A percentile compares a stretch with the other conserved stretches of the same genome.
phyloP scores from a whole-genome alignment of 2,888 invertebrate species.

The Euphydryas editha region DNA sequence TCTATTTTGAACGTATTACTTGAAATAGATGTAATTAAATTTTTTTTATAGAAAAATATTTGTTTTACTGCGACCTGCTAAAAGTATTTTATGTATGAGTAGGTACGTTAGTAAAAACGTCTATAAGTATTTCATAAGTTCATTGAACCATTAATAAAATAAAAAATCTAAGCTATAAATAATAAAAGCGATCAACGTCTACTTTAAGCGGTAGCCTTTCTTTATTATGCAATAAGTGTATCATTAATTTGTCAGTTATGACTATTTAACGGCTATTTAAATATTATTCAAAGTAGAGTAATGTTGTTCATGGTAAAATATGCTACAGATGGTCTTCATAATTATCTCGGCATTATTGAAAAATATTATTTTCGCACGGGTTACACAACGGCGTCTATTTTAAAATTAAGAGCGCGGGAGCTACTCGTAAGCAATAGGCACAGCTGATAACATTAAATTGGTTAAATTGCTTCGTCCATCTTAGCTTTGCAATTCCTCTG shows the following conservation, averaged over 20 bases:
- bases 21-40: too few relatives aligned
- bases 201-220: slow-evolving; percentile 54
- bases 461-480: slow-evolving; percentile 78
- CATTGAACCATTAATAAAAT: slow-evolving; percentile 12
- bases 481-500: slow-evolving; percentile 68
- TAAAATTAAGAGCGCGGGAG: slow-evolving; percentile 77
- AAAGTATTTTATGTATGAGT: background rate
- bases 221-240: slow-evolving; percentile 71
- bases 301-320: slow-evolving; percentile 18
- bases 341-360: slow-evolving; percentile 2
- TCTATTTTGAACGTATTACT: background rate
- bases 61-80: too few relatives aligned
- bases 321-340: slow-evolving; percentile 14
- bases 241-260: slow-evolving; percentile 61
- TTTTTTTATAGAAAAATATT: too few relatives aligned
- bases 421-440: slow-evolving; percentile 67
- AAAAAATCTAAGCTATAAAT: slow-evolving; percentile 41
- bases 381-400: slow-evolving; percentile 75
- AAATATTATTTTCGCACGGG: slow-evolving; percentile 57
- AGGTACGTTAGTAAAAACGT: background rate
- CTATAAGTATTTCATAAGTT: background rate
- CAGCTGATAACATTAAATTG: slow-evolving; percentile 82
- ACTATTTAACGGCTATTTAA: slow-evolving; percentile 68
- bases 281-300: slow-evolving; percentile 68
- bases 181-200: slow-evolving; percentile 54